Conservation (phyloP, 2,113 vertebrate species). For the Pedetes capensis region DNA sequence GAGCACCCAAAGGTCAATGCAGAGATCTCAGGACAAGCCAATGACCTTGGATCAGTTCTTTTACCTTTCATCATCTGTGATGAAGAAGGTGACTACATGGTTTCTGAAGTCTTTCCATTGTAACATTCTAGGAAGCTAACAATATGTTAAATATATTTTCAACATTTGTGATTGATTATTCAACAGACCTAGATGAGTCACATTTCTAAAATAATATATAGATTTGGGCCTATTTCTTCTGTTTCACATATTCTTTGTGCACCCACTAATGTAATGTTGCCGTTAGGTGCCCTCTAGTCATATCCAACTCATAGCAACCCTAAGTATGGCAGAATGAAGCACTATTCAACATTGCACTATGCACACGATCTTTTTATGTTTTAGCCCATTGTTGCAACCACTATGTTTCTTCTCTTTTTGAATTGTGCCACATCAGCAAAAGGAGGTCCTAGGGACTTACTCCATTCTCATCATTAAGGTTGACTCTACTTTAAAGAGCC, state of each 20-base stretch:
- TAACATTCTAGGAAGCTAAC: background rate
- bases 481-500: no score
- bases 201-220: background rate
- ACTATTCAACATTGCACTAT: no score
- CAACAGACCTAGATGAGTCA: background rate
- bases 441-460: no score
- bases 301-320: no score
- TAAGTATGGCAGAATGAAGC: no score
- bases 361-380: no score
- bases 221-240: background rate
- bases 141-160: conserved; percentile 2
- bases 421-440: no score
- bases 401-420: no score
- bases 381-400: no score
- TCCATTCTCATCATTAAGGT: no score
- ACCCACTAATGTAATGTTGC: background rate
- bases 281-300: no score
- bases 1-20: background rate
- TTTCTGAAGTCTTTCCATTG: background rate
- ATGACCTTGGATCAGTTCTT: background rate
- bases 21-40: background rate
- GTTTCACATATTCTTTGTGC: background rate
- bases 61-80: background rate
- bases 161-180: background rate
- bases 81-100: background rate